A percentile compares a stretch with the other conserved stretches of the same genome.
These are phyloP conservation scores for Penaeus japonicus DNA, from an alignment of 1,140 invertebrate genomes.

Conservation along the genomic window DNA sequence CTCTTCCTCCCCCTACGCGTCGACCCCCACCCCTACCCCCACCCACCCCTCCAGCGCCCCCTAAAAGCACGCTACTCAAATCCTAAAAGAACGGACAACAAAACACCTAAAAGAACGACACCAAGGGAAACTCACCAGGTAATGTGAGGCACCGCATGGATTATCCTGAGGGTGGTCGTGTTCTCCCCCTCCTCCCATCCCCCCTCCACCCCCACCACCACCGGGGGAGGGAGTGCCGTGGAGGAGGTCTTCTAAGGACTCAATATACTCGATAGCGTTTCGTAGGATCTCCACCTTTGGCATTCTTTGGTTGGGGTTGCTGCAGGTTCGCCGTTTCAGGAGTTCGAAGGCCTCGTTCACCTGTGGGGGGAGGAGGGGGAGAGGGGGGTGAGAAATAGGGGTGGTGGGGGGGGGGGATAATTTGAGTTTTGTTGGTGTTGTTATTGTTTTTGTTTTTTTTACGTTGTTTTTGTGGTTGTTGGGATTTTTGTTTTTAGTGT, in stretches of 20 bases:
- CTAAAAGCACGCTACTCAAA: too few relatives aligned
- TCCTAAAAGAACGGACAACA: too few relatives aligned
- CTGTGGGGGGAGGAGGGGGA: slow-evolving; percentile 64
- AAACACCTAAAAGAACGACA: background rate
- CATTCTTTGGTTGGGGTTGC: slow-evolving; percentile 92
- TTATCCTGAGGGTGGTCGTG: slow-evolving; percentile 37
- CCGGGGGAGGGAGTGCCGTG: slow-evolving; percentile 65
- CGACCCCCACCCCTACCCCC: too few relatives aligned
- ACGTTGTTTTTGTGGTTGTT: too few relatives aligned
- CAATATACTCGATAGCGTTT: slow-evolving; percentile 98
- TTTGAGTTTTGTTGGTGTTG: too few relatives aligned
- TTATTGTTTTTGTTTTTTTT: too few relatives aligned
- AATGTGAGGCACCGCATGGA: slow-evolving; percentile 37
- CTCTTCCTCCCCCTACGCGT: too few relatives aligned
- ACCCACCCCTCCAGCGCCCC: too few relatives aligned
- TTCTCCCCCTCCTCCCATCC: background rate
- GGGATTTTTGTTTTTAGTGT: too few relatives aligned
- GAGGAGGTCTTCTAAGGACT: slow-evolving; percentile 87
- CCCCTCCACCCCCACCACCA: background rate
- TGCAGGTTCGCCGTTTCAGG: slow-evolving; percentile 88
- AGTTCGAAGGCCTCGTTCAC: slow-evolving; percentile 99
- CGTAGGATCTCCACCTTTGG: slow-evolving; percentile 97
- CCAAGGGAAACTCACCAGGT: slow-evolving; percentile 38
- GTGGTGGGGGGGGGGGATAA: too few relatives aligned
- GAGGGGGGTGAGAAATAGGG: background rate